phyloP scores from a whole-genome alignment of 2,797 vertebrate genomes.

The Myiotriccus ornatus region DNA sequence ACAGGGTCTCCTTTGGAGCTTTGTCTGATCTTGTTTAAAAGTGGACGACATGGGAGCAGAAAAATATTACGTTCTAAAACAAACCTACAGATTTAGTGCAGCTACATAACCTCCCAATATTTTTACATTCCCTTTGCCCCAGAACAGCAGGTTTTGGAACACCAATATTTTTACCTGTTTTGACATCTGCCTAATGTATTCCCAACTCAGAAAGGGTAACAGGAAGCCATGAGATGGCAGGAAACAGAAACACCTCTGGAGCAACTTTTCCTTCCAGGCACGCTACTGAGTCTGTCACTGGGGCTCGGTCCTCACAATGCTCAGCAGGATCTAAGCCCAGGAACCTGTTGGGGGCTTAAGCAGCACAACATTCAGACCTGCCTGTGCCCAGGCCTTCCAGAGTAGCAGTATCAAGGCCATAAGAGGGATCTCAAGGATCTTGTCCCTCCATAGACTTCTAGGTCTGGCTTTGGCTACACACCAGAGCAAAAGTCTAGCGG shows the following conservation, averaged over 20 bases:
- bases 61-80: neutral
- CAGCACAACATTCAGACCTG: neutral
- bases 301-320: neutral
- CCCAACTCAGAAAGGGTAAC: neutral
- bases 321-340: neutral
- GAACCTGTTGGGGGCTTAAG: neutral
- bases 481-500: neutral
- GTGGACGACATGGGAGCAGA: neutral
- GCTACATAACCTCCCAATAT: neutral
- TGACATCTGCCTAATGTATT: neutral
- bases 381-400: neutral
- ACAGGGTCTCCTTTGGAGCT: neutral
- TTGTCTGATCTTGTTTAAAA: neutral
- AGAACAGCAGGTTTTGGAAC: neutral
- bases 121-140: neutral
- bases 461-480: neutral
- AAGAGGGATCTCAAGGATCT: neutral
- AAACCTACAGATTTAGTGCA: neutral
- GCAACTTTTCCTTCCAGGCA: neutral
- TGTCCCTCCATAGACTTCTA: neutral
- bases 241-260: neutral
- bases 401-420: neutral
- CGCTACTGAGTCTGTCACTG: accelerated
- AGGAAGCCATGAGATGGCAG: neutral
- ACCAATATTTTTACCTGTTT: neutral